Evolutionary conservation across 1,140 invertebrate genomes (phyloP).

Genomic region (Leptonema lineaticorne): DNA sequence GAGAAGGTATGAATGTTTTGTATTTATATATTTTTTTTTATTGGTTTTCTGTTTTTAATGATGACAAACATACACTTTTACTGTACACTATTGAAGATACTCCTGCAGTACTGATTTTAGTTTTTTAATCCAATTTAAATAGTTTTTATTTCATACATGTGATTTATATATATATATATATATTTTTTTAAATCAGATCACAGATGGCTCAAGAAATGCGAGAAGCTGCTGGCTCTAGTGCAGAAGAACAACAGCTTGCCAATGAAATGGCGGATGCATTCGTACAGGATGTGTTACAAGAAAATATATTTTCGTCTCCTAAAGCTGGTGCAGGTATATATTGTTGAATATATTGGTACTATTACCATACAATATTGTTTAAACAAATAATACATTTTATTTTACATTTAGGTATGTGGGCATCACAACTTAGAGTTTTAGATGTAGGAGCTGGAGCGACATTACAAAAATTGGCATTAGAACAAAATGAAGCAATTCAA

Average conservation of each 20-base stretch:
- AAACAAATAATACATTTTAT: not conserved
- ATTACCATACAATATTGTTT: constrained; percentile 6
- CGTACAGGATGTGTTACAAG: constrained; percentile 91
- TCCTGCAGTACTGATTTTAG: constrained; percentile 47
- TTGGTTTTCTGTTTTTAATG: constrained; percentile 41
- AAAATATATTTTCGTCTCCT: constrained; percentile 90
- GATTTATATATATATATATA: constrained; percentile 6
- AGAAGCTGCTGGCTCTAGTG: constrained; percentile 74
- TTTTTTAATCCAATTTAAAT: constrained; percentile 5
- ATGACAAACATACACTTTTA: constrained; percentile 50
- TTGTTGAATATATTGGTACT: constrained; percentile 58
- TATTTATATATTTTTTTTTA: constrained; percentile 14
- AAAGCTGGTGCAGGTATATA: constrained; percentile 83
- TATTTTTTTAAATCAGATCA: constrained; percentile 49
- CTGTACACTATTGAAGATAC: constrained; percentile 37
- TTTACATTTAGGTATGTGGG: constrained; percentile 81
- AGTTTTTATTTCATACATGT: not conserved
- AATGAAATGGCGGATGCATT: constrained; percentile 97
- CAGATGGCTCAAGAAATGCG: constrained; percentile 94
- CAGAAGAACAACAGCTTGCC: constrained; percentile 92
- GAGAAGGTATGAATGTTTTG: constrained; percentile 60
- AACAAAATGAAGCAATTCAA: constrained; percentile 95
- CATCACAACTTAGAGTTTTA: constrained; percentile 89
- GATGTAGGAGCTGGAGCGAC: constrained; percentile 84
- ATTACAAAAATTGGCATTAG: constrained; percentile 76